Percentiles rank a stretch among this genome's conserved stretches.
Conservation (phyloP, 1,140 invertebrate genomes). For the Scaptomyza montana region DNA sequence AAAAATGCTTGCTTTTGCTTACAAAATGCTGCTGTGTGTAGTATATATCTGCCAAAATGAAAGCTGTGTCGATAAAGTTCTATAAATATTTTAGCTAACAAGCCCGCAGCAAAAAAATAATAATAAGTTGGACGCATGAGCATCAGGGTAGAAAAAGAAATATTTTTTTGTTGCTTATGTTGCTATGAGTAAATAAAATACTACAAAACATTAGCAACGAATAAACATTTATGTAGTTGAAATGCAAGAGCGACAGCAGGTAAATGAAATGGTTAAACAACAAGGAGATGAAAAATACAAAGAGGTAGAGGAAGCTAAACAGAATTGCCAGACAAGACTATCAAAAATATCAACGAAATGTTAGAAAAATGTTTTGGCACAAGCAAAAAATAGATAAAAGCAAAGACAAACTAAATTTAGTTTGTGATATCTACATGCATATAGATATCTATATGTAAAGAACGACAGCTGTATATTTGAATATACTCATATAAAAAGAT, state of each 20-base stretch:
- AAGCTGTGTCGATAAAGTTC: conserved; percentile 46
- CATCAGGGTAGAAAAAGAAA: conserved; percentile 12
- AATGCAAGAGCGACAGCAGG: conserved; percentile 21
- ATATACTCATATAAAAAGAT: too few species aligned
- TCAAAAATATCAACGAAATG: conserved; percentile 61
- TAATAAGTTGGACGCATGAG: conserved; percentile 69
- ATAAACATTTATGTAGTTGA: conserved; percentile 60
- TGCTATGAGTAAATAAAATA: conserved; percentile 44
- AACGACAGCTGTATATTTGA: neutral
- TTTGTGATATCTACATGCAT: conserved; percentile 35
- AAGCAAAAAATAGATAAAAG: conserved; percentile 21
- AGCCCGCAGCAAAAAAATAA: conserved; percentile 31
- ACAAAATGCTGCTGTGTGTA: neutral
- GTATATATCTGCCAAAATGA: neutral
- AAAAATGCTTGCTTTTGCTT: too few species aligned
- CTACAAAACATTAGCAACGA: conserved; percentile 40
- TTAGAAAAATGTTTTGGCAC: conserved; percentile 31
- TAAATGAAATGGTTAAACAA: conserved; percentile 31
- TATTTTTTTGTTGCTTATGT: conserved; percentile 5
- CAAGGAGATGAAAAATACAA: conserved; percentile 9
- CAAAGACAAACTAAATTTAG: conserved; percentile 73
- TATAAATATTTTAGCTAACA: conserved; percentile 56
- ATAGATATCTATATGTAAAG: conserved; percentile 13
- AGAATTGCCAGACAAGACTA: conserved; percentile 17
- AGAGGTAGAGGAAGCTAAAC: neutral